Conservation (phyloP, 1,140 invertebrate species). For the Pinna nobilis region DNA sequence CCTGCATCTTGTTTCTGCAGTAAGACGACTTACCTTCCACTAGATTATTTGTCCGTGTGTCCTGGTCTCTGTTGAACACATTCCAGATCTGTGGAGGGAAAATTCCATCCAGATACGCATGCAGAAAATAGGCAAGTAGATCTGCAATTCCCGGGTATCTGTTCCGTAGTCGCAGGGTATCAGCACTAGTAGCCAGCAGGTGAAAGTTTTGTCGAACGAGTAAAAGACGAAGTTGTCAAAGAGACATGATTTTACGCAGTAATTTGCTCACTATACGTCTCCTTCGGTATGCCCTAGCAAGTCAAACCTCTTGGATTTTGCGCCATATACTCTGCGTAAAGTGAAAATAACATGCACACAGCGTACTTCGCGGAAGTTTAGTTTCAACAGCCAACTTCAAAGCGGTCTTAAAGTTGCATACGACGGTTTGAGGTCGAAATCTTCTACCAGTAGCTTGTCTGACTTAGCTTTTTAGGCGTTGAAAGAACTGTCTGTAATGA, state of each 20-base stretch:
- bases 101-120: constrained; percentile 14
- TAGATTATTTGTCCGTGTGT: constrained; percentile 29
- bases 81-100: constrained; percentile 27
- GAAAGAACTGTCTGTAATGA: constrained; percentile 34
- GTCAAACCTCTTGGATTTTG: constrained; percentile 35
- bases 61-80: constrained; percentile 27
- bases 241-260: constrained; percentile 28
- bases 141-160: constrained; percentile 17
- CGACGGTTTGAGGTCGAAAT: constrained; percentile 17
- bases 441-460: not conserved
- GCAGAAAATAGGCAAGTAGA: constrained; percentile 1
- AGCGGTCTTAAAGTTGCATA: constrained; percentile 35
- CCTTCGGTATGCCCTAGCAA: constrained; percentile 4
- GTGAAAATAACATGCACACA: constrained; percentile 40
- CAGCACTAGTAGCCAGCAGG: not conserved
- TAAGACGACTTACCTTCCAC: constrained; percentile 35
- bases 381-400: constrained; percentile 34
- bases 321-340: constrained; percentile 41
- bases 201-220: constrained; percentile 26
- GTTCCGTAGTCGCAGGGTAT: constrained; percentile 9
- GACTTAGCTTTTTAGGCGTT: constrained; percentile 15
- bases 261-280: not conserved
- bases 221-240: constrained; percentile 20
- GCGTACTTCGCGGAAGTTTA: constrained; percentile 12
- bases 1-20: no score